Evolutionary conservation across 2,797 vertebrate genomes (phyloP).

Genomic region (Aplochiton taeniatus): DNA sequence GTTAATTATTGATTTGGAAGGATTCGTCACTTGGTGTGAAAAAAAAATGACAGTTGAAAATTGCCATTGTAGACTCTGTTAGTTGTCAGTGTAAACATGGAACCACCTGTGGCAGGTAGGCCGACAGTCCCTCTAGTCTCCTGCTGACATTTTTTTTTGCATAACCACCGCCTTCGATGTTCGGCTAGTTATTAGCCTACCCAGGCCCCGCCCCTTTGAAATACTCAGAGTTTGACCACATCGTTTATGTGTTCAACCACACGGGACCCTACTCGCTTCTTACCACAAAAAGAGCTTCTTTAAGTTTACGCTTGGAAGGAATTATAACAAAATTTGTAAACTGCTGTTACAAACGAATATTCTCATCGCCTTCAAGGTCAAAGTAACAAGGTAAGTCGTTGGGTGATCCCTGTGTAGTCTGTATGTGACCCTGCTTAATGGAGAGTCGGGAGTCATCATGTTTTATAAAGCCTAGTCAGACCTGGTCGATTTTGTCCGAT

Average conservation of each 20-base stretch:
- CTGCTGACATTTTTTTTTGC: slow-evolving; percentile 5
- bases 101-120: slow-evolving; percentile 8
- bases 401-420: too few species aligned
- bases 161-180: slow-evolving; percentile 9
- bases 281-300: slow-evolving; percentile 7
- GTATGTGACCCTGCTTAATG: too few species aligned
- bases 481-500: too few species aligned
- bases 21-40: too few species aligned
- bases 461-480: too few species aligned
- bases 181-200: slow-evolving; percentile 14
- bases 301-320: slow-evolving; percentile 2
- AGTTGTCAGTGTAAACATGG: not conserved
- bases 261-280: slow-evolving; percentile 39
- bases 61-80: not conserved
- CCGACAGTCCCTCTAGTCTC: slow-evolving; percentile 6
- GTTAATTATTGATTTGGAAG: too few species aligned
- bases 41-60: too few species aligned
- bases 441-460: too few species aligned
- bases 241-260: slow-evolving; percentile 28
- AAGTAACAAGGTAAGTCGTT: slow-evolving; percentile 53
- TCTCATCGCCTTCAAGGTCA: slow-evolving; percentile 7
- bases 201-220: slow-evolving; percentile 39
- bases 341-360: not conserved
- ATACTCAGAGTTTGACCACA: slow-evolving; percentile 32
- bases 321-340: not conserved